Evolutionary conservation across 2,797 vertebrate species (phyloP).

Genomic region (Centroberyx gerrardi): DNA sequence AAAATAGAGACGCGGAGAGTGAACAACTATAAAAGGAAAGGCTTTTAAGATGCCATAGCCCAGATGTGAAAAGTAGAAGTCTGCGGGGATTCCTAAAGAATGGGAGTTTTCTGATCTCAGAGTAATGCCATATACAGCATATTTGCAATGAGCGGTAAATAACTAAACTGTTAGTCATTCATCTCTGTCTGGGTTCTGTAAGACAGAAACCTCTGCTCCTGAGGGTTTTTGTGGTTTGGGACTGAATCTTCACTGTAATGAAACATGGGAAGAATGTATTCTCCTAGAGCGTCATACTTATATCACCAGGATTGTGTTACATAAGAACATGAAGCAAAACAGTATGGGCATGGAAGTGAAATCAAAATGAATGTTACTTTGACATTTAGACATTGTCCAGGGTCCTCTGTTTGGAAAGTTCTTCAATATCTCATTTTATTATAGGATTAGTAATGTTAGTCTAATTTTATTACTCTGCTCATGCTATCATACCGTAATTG

Average conservation of each 20-base stretch:
- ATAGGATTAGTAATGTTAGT: slow-evolving; percentile 19
- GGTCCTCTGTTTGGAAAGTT: not conserved
- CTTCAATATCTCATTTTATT: slow-evolving; percentile 19
- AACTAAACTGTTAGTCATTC: slow-evolving; percentile 61
- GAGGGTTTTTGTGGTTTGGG: slow-evolving; percentile 40
- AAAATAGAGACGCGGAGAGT: slow-evolving; percentile 69
- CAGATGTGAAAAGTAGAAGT: slow-evolving; percentile 76
- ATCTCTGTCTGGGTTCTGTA: slow-evolving; percentile 36
- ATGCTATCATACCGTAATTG: slow-evolving; percentile 5
- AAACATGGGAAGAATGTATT: not conserved
- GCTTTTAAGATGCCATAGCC: slow-evolving; percentile 61
- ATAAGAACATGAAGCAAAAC: slow-evolving; percentile 6
- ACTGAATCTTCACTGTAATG: slow-evolving; percentile 2
- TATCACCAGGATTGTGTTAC: slow-evolving; percentile 2
- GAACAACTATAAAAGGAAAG: slow-evolving; percentile 83
- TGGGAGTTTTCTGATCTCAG: slow-evolving; percentile 70
- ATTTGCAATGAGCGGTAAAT: slow-evolving; percentile 68
- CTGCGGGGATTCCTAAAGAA: slow-evolving; percentile 75
- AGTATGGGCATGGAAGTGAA: slow-evolving; percentile 5
- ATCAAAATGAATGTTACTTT: not conserved
- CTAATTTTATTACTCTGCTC: slow-evolving; percentile 3
- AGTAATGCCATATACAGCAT: slow-evolving; percentile 64
- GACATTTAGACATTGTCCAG: not conserved
- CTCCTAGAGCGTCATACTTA: slow-evolving; percentile 5
- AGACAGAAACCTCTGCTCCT: slow-evolving; percentile 5